A percentile compares a stretch with the other conserved stretches of the same genome.
Conservation (phyloP, 92 coral and sea anemone genomes). For the Bergia sp. region DNA sequence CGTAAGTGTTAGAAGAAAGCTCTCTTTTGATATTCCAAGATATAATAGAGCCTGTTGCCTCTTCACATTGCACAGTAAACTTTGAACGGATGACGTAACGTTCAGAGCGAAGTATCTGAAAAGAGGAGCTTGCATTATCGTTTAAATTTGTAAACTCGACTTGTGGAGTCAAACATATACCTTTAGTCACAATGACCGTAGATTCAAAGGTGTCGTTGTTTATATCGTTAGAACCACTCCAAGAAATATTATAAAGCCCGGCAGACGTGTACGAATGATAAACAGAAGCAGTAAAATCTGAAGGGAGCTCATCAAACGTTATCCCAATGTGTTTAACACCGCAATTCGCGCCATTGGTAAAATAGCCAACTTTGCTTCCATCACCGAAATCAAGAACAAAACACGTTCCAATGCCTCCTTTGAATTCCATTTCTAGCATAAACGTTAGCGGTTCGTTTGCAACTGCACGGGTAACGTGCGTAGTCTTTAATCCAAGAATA, state of each 20-base stretch:
- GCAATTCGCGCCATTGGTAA: not conserved
- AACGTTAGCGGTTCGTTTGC: slow-evolving; percentile 6
- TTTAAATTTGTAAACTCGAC: slow-evolving; percentile 31
- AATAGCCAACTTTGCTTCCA: slow-evolving; percentile 20
- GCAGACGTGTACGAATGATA: not conserved
- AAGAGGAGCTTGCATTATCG: not conserved
- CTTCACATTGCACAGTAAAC: slow-evolving; percentile 12
- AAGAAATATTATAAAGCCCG: slow-evolving; percentile 33
- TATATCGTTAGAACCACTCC: not conserved
- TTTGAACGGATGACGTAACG: slow-evolving; percentile 18
- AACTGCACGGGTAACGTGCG: slow-evolving; percentile 3
- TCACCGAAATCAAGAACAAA: slow-evolving; percentile 38
- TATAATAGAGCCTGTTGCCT: slow-evolving; percentile 20
- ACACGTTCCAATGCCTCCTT: slow-evolving; percentile 20
- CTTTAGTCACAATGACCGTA: not conserved
- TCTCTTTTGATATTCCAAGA: slow-evolving; percentile 25
- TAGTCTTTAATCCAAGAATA: not conserved
- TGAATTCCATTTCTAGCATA: slow-evolving; percentile 19
- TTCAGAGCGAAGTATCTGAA: slow-evolving; percentile 32
- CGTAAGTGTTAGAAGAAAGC: not conserved
- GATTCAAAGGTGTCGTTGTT: slow-evolving; percentile 19
- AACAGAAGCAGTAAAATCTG: not conserved
- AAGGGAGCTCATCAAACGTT: not conserved
- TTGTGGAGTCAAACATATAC: slow-evolving; percentile 21
- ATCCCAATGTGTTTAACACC: slow-evolving; percentile 11